Evolutionary conservation across 2,113 vertebrate species (phyloP), one percentile per base, ranked within the genome.

Genomic region (Dipodomys spectabilis): DNA sequence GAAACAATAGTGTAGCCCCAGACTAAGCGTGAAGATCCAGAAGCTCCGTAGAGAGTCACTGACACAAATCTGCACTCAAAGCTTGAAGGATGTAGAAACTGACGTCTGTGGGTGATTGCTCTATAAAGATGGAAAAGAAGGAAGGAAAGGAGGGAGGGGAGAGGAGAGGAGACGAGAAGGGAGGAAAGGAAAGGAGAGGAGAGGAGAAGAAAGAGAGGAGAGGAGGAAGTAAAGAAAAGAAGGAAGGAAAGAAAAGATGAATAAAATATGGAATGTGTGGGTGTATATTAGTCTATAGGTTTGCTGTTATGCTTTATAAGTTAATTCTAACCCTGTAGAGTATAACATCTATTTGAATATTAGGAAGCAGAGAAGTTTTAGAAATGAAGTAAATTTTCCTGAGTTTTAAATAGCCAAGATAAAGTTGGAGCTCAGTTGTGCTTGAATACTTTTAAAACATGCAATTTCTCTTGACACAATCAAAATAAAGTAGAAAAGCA

Each of bases 371-470:
- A 79, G 13, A 86, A 5, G 18, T 22, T 83, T 92, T 65, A 86
- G 53, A 88, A 91, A 92, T 6, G 16, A 93, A 91, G 39, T 77
- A 45, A 45, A 12, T 81, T 90, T 64, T 78, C 68, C 7, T 39
- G 6, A 71, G 28, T 87, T 81, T 67, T 22, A 30, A 27, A 2
- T 93, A 30, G 71, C 69, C 30, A 90, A 91, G 27, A 88, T 85
- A 95, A 78, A 95, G 87, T 44, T 12, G 60, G 74, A 88, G 22
- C 5, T 95, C 15, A 49, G 18, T 67, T 84, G 28, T 83, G 27
- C 4, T 64, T 78, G 22, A 68, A 20, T 86, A 9, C 25, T 27
- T 93, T 35, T 53, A 53, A 78, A 81, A 7, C 2, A 60, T 67
- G 10, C 88, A 19, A 30, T 80, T 91, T 86, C 18, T 86, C 27